Evolutionary conservation across 2,888 invertebrate species (phyloP), one percentile per base, ranked within the genome.

Genomic region (Bedellia somnulentella): DNA sequence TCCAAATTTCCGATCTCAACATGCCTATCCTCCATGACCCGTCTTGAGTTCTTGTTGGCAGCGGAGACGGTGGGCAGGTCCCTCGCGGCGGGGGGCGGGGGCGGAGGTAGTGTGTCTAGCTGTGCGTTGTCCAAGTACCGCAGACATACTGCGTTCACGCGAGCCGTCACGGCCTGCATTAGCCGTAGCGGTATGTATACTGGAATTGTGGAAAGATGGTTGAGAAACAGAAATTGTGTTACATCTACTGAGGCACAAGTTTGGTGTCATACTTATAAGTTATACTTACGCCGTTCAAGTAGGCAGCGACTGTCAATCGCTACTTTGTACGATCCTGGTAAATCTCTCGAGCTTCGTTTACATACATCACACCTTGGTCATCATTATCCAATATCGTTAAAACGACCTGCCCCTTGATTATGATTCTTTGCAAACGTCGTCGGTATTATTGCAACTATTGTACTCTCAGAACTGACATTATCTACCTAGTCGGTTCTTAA

Each of bases 21-120:
- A 52, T 92, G 89, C 27, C 92, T 78, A 59, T 97, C 96, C 64
- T 97, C 96, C 95, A 96, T 95, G 52, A 81, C 85, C 34, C 94
- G 79, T 31, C 94, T 80, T 18, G 80, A 80, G 66, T 96, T 95
- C 64, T 87, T 91, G 15, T 86, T 81, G 30, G 89, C 87, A 46
- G 80, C 83, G 17, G 82, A 80, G 37, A 85, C 85, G 44, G 73
- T 58, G 60, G 63, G 61, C 35, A 67, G 55, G 37, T 78, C 79
- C 25, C 64, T 58, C 29, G 80, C 78, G 14, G 59, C 57, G 25
- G 63, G 63, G 31, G 80, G 78, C 32, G 80, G 80, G 26, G 84
- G 79, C 32, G 85, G 79, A 38, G 86, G 75, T 28, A 83, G 75
- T 17, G 75, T 59, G 55, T 81, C 81, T 44, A 87, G 53, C 46